phyloP scores from a whole-genome alignment of 1,140 invertebrate genomes.

The Drosophila watanabei region DNA sequence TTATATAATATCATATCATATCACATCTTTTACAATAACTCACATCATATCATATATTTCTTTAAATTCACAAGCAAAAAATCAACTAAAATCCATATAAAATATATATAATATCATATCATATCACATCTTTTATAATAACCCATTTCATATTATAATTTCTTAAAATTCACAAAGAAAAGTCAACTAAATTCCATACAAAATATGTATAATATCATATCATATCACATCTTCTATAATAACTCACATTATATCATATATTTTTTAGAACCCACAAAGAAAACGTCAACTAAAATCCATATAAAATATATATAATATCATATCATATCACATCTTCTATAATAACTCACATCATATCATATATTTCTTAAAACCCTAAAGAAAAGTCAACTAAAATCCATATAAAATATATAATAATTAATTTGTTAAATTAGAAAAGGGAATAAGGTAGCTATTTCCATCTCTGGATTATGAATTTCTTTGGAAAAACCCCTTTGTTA shows the following conservation, averaged over 20 bases:
- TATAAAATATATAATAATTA: too few relatives aligned
- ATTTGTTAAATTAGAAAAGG: background rate
- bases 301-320: background rate
- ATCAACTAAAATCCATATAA: too few relatives aligned
- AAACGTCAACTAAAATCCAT: too few relatives aligned
- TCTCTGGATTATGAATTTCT: background rate
- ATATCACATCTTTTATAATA: too few relatives aligned
- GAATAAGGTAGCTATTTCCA: background rate
- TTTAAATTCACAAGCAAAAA: too few relatives aligned
- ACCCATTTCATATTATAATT: too few relatives aligned
- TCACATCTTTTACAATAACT: background rate
- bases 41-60: background rate
- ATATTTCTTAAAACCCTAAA: too few relatives aligned
- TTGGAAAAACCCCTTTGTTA: slow-evolving; percentile 33
- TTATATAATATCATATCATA: background rate
- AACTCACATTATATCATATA: background rate
- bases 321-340: too few relatives aligned
- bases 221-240: background rate
- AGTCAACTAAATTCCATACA: too few relatives aligned
- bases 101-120: background rate
- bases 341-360: too few relatives aligned
- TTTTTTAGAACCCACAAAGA: too few relatives aligned
- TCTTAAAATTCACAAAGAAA: background rate
- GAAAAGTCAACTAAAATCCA: too few relatives aligned
- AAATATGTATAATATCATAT: background rate